Evolutionary conservation across 30 jellyfish, hydroid and myxozoan species (phyloP), one percentile per base, ranked within the genome.

Genomic region (Cassiopea andromeda): DNA sequence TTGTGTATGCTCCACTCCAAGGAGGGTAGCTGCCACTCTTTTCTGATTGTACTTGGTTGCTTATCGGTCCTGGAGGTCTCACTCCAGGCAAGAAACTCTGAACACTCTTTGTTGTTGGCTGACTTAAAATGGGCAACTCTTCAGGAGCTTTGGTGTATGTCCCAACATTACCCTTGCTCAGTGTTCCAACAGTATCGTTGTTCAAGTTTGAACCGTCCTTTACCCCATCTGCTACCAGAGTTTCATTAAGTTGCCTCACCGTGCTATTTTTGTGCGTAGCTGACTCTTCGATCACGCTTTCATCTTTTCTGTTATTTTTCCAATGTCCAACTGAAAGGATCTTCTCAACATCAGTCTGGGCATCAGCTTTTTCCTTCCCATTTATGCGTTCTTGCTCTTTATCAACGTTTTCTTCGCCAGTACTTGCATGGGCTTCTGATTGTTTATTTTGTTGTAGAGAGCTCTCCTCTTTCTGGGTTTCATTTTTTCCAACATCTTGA

Each of bases 71-170:
- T 13, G 90, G 90, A 16, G 90, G 86, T 72, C 73, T 78, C 17
- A 80, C 75, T 4, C 84, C 90, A 3, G 95, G 90, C 61, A 80
- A 47, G 82, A 78, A 79, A 46, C 60, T 79, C 90, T 79, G 90
- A 48, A 54, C 95, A n/a, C 90, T 88, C 74, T 88, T 88, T 50
- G 95, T 79, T 15, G 95, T 80, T 15, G 95, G 90, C 69, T 88
- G 87, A 50, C 75, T 79, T 54, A 79, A 45, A 46, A 73, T 79
- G 1, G 90, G 90, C 49, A 80, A 58, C 43, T 80, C 90, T 46
- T 47, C 43, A 9, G 90, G 90, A 19, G 95, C 87, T 69, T 88
- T 48, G 46, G 90, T 80, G 44, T 18, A 71, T 10, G 90, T 10
- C n/a, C 79, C 69, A 18, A 61, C 70, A 12, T 46, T 48, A 16